Evolutionary conservation across 2,797 vertebrate genomes (phyloP).

Genomic region (Macrochelys suwanniensis): DNA sequence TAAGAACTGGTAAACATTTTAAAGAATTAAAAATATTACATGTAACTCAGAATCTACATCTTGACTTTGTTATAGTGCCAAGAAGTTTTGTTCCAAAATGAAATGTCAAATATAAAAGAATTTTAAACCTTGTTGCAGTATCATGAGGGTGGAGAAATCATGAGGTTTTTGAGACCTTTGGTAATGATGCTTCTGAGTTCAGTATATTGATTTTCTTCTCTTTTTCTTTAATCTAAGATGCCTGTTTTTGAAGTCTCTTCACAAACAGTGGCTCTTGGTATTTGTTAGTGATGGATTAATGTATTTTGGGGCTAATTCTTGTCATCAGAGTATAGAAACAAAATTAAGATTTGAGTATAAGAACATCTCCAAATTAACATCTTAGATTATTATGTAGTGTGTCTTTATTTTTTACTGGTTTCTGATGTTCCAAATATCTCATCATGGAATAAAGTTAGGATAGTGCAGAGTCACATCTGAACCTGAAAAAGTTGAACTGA

Average conservation of each 20-base stretch:
- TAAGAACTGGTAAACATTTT: background rate
- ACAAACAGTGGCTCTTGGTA: background rate
- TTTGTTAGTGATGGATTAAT: no score
- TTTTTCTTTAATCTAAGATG: background rate
- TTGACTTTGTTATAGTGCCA: no score
- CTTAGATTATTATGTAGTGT: background rate
- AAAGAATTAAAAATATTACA: background rate
- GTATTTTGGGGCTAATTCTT: background rate
- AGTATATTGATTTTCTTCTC: background rate
- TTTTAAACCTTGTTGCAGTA: no score
- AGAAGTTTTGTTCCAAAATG: no score
- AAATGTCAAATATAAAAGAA: no score
- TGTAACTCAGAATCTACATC: background rate
- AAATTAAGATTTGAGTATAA: background rate
- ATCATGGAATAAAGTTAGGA: no score
- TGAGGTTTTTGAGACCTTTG: background rate
- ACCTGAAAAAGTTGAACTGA: no score
- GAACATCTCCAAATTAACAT: background rate
- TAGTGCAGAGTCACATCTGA: no score
- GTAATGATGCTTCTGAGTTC: background rate
- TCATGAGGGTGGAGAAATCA: background rate
- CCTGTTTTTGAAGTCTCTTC: background rate
- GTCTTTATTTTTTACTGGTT: background rate
- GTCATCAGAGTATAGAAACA: background rate
- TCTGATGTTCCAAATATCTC: background rate